Conservation (phyloP, 2,888 invertebrate genomes). For the Drosophila borborema region DNA sequence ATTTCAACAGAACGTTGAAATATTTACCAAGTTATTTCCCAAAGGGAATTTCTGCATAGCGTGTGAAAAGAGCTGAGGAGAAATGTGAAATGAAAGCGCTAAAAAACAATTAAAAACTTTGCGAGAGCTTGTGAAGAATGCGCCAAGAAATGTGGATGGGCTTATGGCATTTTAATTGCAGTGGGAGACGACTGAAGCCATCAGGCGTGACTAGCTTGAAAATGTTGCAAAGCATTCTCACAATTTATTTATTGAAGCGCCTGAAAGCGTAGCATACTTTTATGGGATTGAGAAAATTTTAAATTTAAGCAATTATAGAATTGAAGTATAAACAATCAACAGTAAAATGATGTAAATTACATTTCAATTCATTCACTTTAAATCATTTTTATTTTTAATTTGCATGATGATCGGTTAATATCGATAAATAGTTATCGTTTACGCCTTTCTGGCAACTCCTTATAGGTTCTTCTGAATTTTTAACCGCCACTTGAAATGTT, state of each 20-base stretch:
- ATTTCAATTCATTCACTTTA: not conserved
- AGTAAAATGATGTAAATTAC: not conserved
- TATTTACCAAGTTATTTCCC: slow-evolving; percentile 70
- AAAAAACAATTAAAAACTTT: slow-evolving; percentile 74
- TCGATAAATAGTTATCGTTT: not conserved
- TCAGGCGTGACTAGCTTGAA: slow-evolving; percentile 25
- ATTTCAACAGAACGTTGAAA: slow-evolving; percentile 65
- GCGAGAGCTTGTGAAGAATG: slow-evolving; percentile 53
- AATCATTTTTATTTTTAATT: not conserved
- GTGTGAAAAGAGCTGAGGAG: slow-evolving; percentile 23
- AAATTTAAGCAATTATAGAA: not conserved
- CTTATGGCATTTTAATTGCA: slow-evolving; percentile 70
- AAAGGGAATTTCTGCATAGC: slow-evolving; percentile 44
- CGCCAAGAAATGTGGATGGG: slow-evolving; percentile 57
- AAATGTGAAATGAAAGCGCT: slow-evolving; percentile 41
- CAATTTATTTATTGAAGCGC: slow-evolving; percentile 32
- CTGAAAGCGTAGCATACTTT: slow-evolving; percentile 32
- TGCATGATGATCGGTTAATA: not conserved
- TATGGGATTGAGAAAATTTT: not conserved
- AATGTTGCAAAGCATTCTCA: slow-evolving; percentile 7
- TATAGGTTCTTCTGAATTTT: not conserved
- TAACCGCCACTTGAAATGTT: slow-evolving; percentile 3
- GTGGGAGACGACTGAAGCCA: not conserved
- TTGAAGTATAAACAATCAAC: not conserved
- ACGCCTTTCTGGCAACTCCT: not conserved